Percentiles rank a stretch among this genome's conserved stretches.
phyloP scores from a whole-genome alignment of 1,140 invertebrate species.

The Ectropis grisescens region DNA sequence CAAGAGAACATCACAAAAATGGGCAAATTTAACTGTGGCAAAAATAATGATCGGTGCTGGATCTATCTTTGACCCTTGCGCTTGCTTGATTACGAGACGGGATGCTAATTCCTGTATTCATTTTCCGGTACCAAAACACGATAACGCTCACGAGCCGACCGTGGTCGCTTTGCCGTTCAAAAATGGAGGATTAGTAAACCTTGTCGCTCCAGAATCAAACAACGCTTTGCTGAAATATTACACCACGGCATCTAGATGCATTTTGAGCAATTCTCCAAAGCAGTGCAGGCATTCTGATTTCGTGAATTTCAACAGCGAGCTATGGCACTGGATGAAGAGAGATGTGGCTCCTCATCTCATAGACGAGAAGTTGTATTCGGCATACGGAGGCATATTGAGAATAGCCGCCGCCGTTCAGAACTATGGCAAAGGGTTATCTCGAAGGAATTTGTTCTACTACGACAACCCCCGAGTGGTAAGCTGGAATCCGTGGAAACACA shows the following conservation, averaged over 20 bases:
- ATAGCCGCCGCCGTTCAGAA: conserved; percentile 69
- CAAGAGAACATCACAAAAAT: conserved; percentile 20
- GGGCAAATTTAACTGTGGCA: conserved; percentile 39
- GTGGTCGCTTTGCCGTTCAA: conserved; percentile 64
- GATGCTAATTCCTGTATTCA: conserved; percentile 48
- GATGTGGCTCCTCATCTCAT: conserved; percentile 70
- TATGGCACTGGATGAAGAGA: conserved; percentile 71
- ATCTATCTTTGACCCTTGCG: conserved; percentile 34
- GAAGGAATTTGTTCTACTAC: conserved; percentile 39
- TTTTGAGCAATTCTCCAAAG: conserved; percentile 42
- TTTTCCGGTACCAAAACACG: conserved; percentile 35
- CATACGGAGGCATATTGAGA: conserved; percentile 72
- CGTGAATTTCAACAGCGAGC: conserved; percentile 67
- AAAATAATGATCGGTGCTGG: conserved; percentile 36
- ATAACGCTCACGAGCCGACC: conserved; percentile 39
- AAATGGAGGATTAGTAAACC: conserved; percentile 64
- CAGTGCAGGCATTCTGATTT: conserved; percentile 67
- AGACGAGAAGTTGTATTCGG: conserved; percentile 74
- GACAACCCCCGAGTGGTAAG: conserved; percentile 14
- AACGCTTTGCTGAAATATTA: conserved; percentile 72
- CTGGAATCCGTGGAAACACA: conserved; percentile 36
- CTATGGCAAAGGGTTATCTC: conserved; percentile 50
- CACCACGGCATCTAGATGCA: conserved; percentile 58
- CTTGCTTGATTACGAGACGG: conserved; percentile 33
- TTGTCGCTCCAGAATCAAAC: conserved; percentile 66